phyloP scores from a whole-genome alignment of 1,140 invertebrate genomes.

The Brachionus plicatilis region DNA sequence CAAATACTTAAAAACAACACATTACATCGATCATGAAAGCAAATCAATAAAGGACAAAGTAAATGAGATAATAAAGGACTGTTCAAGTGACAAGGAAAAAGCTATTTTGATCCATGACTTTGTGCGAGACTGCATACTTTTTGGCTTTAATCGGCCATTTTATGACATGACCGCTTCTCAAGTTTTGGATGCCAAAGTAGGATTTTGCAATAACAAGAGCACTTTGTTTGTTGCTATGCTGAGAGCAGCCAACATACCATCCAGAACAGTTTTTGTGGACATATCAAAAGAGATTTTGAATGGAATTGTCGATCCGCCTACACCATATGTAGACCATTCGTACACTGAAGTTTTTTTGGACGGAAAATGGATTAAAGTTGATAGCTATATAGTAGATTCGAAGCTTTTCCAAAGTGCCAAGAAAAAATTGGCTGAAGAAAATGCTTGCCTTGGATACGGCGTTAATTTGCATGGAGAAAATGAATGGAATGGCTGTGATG shows the following conservation, averaged over 20 bases:
- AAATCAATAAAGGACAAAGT: background rate
- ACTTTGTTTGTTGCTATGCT: conserved; percentile 8
- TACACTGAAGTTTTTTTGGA: background rate
- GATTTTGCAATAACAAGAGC: conserved; percentile 1
- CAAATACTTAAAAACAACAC: background rate
- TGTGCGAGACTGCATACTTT: background rate
- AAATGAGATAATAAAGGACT: background rate
- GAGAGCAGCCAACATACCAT: background rate
- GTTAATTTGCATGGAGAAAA: background rate
- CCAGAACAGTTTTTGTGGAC: background rate
- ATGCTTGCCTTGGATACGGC: background rate
- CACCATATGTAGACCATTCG: background rate
- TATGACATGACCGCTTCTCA: background rate
- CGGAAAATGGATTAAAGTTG: background rate
- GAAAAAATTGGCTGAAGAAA: background rate
- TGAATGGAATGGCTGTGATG: conserved; percentile 23
- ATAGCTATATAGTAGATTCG: conserved; percentile 20
- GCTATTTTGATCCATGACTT: background rate
- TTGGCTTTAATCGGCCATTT: background rate
- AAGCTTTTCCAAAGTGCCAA: background rate
- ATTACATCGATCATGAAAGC: background rate
- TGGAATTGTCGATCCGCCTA: background rate
- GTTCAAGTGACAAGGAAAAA: background rate
- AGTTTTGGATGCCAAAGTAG: background rate
- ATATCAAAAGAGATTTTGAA: background rate